phyloP scores from a whole-genome alignment of 1,140 invertebrate species.

The Calycopis cecrops region DNA sequence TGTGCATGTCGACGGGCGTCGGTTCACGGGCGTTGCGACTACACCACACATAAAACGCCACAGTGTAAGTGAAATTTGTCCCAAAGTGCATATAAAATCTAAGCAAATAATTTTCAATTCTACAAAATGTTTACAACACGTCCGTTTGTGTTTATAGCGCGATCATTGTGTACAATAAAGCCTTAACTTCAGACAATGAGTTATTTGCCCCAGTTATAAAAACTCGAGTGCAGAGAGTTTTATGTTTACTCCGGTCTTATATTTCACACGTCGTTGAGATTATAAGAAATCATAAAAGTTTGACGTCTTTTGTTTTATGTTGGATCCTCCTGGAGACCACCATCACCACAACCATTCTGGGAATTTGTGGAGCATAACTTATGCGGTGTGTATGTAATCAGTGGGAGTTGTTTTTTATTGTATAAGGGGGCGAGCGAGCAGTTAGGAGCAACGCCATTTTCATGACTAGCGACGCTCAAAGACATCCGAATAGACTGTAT shows the following conservation, averaged over 20 bases:
- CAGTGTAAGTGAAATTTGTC: no score
- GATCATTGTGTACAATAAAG: constrained; percentile 46
- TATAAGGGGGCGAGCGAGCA: no score
- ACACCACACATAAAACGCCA: no score
- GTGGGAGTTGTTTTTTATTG: no score
- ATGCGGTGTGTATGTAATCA: no score
- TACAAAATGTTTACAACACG: constrained; percentile 41
- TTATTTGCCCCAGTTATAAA: constrained; percentile 63
- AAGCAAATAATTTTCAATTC: constrained; percentile 16
- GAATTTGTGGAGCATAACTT: not conserved
- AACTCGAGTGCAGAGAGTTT: constrained; percentile 38
- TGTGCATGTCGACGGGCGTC: no score
- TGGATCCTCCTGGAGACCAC: not conserved
- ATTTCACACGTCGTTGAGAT: constrained; percentile 58
- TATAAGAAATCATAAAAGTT: constrained; percentile 47
- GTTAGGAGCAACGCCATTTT: no score
- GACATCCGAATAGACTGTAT: no score
- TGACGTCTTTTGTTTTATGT: constrained; percentile 25
- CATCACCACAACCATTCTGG: not conserved
- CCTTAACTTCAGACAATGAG: constrained; percentile 50
- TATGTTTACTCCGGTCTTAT: constrained; percentile 56
- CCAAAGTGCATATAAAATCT: no score
- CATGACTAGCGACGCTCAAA: no score
- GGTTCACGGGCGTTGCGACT: no score
- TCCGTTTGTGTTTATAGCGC: constrained; percentile 42